Base-by-base conservation (phyloP, 2,797 vertebrate genomes). In the Cryptoblepharus egeriae region DNA sequence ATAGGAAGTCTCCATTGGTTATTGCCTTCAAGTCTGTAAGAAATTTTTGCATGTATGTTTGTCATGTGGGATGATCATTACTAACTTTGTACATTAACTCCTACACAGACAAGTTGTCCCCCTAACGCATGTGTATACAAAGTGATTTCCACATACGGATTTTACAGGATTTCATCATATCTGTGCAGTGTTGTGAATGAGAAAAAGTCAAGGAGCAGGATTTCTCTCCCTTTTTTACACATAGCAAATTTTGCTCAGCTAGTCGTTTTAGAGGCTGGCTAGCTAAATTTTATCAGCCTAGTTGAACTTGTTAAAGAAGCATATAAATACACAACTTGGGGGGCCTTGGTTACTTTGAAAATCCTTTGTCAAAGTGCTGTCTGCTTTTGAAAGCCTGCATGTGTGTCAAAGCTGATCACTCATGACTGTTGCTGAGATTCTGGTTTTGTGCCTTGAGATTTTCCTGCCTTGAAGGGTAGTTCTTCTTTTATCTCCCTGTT, bases 401-500 rank as follows among this genome's bases (percentile, higher is more conserved):
- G 32, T 30, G 13, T 55, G 28, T 64, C 28, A 83, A 20, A 78
- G 9, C 9, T 74, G 71, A 26, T 82, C 65, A 61, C 26, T 81
- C 45, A 13, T 58, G 22, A 55, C n/a, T 70, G 7, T 77, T 57
- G 13, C 61, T 42, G 35, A 32, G 15, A 37, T 65, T 78, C 24
- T 42, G 15, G 28, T 72, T 78, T 67, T 79, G n/a, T n/a, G n/a
- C n/a, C n/a, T n/a, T 18, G 13, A 73, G 20, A 65, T 35, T 60
- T 68, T 49, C n/a, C 55, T 64, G 49, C 18, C 35, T 65, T 71
- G 26, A 55, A 32, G 49, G 35, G 64, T 72, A 28, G 35, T 18
- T 35, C 55, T 37, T 61, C 39, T 82, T 82, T 37, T 82, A 70
- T 77, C 45, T 77, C 42, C 18, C 26, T 52, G 65, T 49, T 28